A percentile compares a stretch with the other conserved stretches of the same genome.
phyloP scores from a whole-genome alignment of 2,113 vertebrate genomes.

The Kobus ellipsiprymnus region DNA sequence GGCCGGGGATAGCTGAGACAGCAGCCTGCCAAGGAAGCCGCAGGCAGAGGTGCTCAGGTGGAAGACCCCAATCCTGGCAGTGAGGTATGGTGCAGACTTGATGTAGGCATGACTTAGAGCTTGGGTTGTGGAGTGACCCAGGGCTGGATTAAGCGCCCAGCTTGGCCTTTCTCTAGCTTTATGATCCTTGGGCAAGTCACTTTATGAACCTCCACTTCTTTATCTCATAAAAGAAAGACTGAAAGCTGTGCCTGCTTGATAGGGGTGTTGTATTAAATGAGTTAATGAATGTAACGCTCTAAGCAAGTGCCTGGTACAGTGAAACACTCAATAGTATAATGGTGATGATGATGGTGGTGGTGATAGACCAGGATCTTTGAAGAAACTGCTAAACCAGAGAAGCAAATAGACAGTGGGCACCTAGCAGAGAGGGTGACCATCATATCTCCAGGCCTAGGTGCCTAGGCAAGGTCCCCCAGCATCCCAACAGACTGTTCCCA shows the following conservation, averaged over 20 bases:
- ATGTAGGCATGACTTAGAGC: not conserved
- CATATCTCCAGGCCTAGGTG: not conserved
- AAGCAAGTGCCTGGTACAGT: not conserved
- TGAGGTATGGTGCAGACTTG: not conserved
- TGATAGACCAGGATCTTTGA: not conserved
- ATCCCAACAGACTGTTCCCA: not conserved
- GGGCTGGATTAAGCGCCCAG: not conserved
- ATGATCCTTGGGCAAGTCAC: not conserved
- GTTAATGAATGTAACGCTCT: not conserved
- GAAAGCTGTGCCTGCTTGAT: not conserved
- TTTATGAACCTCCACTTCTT: not conserved
- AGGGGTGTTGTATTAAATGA: not conserved
- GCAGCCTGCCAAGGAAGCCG: not conserved
- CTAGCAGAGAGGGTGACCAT: not conserved
- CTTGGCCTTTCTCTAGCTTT: not conserved
- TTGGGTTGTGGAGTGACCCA: not conserved
- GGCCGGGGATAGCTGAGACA: not conserved
- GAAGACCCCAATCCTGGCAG: not conserved
- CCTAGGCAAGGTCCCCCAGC: not conserved
- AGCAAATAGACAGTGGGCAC: not conserved
- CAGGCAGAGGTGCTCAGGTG: not conserved
- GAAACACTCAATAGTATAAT: not conserved
- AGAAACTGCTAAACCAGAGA: not conserved
- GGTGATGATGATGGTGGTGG: not conserved
- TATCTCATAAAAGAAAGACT: not conserved